phyloP scores from a whole-genome alignment of 1,140 invertebrate genomes.

The Wiebesia pumilae region DNA sequence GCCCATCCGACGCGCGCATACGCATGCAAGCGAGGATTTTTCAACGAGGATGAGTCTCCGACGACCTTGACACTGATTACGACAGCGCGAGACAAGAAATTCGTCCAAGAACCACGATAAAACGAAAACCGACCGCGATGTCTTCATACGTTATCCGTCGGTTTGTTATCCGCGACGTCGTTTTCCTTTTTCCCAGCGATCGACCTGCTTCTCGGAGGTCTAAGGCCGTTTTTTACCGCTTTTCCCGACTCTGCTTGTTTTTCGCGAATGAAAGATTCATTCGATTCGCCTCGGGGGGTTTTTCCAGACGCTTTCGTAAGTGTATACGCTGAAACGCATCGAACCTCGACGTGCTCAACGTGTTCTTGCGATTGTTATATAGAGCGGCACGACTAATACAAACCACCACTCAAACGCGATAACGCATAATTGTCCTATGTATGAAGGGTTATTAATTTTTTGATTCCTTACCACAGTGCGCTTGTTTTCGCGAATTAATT shows the following conservation, averaged over 20 bases:
- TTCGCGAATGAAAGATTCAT: conserved; percentile 40
- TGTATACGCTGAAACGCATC: not conserved
- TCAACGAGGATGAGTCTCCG: not conserved
- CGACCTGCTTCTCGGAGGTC: not conserved
- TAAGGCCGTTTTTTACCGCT: not conserved
- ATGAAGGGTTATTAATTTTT: conserved; percentile 3
- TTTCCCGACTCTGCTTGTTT: not conserved
- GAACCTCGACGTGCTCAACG: not conserved
- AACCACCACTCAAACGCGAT: not conserved
- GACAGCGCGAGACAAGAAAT: conserved; percentile 51
- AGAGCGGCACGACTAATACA: not conserved
- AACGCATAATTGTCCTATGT: not conserved
- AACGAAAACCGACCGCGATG: conserved; percentile 35
- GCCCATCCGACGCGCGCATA: not conserved
- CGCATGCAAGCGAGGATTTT: not conserved
- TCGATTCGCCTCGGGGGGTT: not conserved
- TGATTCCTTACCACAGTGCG: not conserved
- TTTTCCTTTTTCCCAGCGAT: not conserved
- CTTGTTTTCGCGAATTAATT: not conserved
- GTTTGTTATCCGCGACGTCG: not conserved
- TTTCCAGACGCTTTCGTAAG: not conserved
- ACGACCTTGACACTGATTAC: conserved; percentile 54
- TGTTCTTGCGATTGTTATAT: not conserved
- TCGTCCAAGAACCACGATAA: conserved; percentile 29
- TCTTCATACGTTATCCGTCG: conserved; percentile 44